Evolutionary conservation across 2,113 vertebrate genomes (phyloP), one percentile per base, ranked within the genome.

Genomic region (Esox niger): DNA sequence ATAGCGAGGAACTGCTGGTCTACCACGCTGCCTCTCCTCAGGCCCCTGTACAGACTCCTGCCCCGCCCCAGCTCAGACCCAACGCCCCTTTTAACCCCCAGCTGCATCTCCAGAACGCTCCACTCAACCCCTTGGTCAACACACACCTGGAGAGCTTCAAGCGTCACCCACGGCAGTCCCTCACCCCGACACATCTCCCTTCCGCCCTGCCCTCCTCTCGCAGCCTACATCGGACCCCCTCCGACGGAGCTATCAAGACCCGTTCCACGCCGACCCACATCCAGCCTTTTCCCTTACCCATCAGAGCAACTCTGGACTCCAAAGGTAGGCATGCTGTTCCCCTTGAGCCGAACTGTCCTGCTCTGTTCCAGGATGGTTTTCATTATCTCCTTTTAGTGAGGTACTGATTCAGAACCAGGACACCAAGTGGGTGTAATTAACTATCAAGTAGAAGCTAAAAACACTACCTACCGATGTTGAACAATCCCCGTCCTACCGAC

Each of bases 91-190:
- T 90, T 87, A 43, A 86, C 90, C 66, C 91, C 1, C 92, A 90
- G 71, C 90, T 91, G n/a, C n/a, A n/a, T n/a, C n/a, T n/a, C 86
- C 79, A 87, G 71, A 90, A 87, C 0, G 72, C 86, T 11, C 89
- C 92, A 25, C 84, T 86, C 76, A 96, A 97, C 86, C 95, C 96
- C 0, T 85, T 99, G 68, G 96, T 98, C 81, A 96, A 98, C 68
- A 92, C 93, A 31, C 94, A 93, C 74, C 88, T 98, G 0, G 97
- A 98, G 76, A 95, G 95, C 71, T 98, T 98, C 90, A 98, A 98
- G 75, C 85, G 90, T 25, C 91, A 98, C 86, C 96, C 96, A 20
- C 93, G 92, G 11, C 97, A 98, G 77, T 98, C 97, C 17, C 91
- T 98, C 67, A 98, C 97, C 9, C 96, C 97, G 75, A 98, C 97